Percentiles rank a stretch among this genome's conserved stretches.
phyloP scores from a whole-genome alignment of 2,888 invertebrate genomes.

The Meta bourneti region DNA sequence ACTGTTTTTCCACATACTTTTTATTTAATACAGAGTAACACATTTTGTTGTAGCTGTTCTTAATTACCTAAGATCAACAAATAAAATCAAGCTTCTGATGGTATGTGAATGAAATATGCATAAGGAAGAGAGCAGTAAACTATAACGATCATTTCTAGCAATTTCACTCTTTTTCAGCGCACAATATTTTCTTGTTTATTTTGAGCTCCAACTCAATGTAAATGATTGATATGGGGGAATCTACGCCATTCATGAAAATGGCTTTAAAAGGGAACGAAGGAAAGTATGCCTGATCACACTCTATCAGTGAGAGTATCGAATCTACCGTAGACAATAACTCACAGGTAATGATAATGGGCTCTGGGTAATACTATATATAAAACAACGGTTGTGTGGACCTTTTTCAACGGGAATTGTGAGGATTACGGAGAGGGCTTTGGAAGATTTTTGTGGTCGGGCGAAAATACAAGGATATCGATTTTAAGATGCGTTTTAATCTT shows the following conservation, averaged over 20 bases:
- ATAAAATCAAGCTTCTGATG: no score
- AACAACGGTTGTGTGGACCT: background rate
- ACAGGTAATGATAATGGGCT: background rate
- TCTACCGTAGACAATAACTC: background rate
- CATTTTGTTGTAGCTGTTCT: no score
- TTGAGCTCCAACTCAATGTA: background rate
- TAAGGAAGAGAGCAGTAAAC: no score
- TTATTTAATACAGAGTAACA: no score
- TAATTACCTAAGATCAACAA: no score
- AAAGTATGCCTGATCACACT: background rate
- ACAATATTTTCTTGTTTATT: background rate
- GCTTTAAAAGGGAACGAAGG: background rate
- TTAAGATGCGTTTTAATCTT: background rate
- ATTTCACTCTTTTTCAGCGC: background rate
- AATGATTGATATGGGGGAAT: background rate
- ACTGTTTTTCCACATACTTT: no score
- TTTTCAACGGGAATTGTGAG: background rate
- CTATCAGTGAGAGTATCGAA: background rate
- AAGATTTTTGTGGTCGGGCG: background rate
- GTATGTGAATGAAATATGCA: no score
- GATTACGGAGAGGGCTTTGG: background rate
- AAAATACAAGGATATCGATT: background rate
- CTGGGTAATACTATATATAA: background rate
- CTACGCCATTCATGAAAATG: background rate
- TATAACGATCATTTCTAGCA: no score